Base-by-base conservation (phyloP, 2,113 vertebrate genomes). In the Misgurnus mizolepis region DNA sequence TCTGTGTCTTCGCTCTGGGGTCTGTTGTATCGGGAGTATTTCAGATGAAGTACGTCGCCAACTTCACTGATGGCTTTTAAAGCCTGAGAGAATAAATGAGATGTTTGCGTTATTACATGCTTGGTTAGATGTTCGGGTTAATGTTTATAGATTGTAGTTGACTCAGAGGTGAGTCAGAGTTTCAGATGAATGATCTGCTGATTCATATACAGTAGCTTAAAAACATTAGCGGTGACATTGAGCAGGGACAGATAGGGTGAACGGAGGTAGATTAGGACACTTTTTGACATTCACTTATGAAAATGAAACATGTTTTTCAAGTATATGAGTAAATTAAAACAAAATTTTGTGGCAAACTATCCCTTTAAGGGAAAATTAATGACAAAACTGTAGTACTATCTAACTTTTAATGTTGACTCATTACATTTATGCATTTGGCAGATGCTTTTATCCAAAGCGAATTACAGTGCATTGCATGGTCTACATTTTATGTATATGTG, bases 21-120 rank as follows among this genome's bases (percentile, higher is more conserved):
- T 17, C 43, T 7, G 77, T 91, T 90, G 58, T 90, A 94, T 78
- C 96, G 95, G 34, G 97, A 99, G 86, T 98, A 98, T 86, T 98
- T 99, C 81, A 99, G 84, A 76, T 97, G 95, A 79, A 99, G 90
- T 22, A 98, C 92, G 76, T 98, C 95, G 34, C 97, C 97, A 64
- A 99, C 96, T 91, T 98, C 97, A 78, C 90, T 89, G 85, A 98
- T 93, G 90, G 95, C 94, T 78, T 92, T 94, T 92, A 99, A 88
- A 62, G 94, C 95, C 97, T 99, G 87, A 73, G 80, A 76, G 82
- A 80, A 12, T 50, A 41, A 74, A 49, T 6, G 40, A 75, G 18
- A 69, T 3, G 15, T 2, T 39, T 2, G 17, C 22, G 47, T 68
- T 76, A 65, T 14, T 75, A 68, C 66, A 34, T 34, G 55, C 39